Base-by-base conservation (phyloP, 2,113 vertebrate genomes). In the Pogona vitticeps region DNA sequence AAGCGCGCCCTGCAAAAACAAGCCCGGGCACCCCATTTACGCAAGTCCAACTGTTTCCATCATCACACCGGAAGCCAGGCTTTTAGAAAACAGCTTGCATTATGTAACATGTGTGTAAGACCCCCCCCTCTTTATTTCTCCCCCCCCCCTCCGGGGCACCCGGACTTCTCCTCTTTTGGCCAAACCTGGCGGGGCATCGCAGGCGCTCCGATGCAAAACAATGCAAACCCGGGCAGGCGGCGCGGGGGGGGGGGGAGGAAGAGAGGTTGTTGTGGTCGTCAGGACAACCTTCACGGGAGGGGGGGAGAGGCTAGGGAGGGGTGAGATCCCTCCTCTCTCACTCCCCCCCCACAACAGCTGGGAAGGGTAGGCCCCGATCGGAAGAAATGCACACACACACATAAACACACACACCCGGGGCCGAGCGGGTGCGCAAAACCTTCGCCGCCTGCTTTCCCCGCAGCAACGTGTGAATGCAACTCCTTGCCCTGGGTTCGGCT, bases 41-140 rank as follows among this genome's bases (percentile, higher is more conserved):
- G 94, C 90, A 90, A 94, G 90, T 88, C n/a, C 92, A 17, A 90
- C 90, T 59, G 91, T 94, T 94, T 94, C 94, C 93, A 91, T 92
- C 93, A 92, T 85, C 94, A 94, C 92, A 92, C 94, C 94, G 93
- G 94, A 95, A 95, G 92, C 92, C 91, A 87, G 89, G 85, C 46
- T 93, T 93, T 93, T 38, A 28, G 91, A 93, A 94, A 93, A 58
- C 93, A 90, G 58, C 42, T 82, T 81, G 90, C 91, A 90, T 94
- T 94, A 94, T 94, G 91, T 90, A 94, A 94, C 93, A 61, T 83
- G 40, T 86, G 67, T 17, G 5, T 2, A n/a, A n/a, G n/a, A n/a
- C 23, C 88, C 81, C 77, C 88, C 36, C 73, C 76, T 75, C n/a
- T n/a, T n/a, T n/a, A n/a, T n/a, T n/a, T 33, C 20, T 6, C 12